A percentile compares a stretch with the other conserved stretches of the same genome.
Conservation (phyloP, 1,140 invertebrate genomes). For the Lamellibrachia luymesi region DNA sequence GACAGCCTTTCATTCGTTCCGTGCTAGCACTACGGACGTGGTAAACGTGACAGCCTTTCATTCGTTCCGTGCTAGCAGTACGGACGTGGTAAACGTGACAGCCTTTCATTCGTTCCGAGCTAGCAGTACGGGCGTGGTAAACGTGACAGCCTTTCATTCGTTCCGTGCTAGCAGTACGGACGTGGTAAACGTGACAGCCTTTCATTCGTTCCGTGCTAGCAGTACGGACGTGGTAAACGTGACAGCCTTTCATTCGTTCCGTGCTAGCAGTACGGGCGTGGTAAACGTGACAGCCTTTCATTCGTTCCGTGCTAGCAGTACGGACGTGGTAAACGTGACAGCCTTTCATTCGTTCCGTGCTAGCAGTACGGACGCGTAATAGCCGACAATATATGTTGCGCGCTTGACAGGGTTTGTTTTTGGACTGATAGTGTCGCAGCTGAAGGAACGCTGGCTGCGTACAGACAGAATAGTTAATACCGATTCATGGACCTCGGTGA, state of each 20-base stretch:
- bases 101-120: background rate
- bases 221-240: background rate
- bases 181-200: too few species aligned
- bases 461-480: background rate
- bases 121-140: background rate
- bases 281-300: background rate
- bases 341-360: background rate
- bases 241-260: background rate
- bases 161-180: background rate
- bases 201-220: background rate
- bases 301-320: background rate
- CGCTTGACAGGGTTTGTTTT: background rate
- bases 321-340: background rate
- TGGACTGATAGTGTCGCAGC: background rate
- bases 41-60: background rate
- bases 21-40: background rate
- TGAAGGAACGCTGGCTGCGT: background rate
- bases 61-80: background rate
- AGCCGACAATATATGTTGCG: background rate
- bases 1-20: background rate
- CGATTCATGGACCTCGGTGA: background rate
- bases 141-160: background rate
- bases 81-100: background rate
- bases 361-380: background rate
- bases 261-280: background rate